phyloP scores from a whole-genome alignment of 2,888 invertebrate genomes.

The Tetheella fluctuosa region DNA sequence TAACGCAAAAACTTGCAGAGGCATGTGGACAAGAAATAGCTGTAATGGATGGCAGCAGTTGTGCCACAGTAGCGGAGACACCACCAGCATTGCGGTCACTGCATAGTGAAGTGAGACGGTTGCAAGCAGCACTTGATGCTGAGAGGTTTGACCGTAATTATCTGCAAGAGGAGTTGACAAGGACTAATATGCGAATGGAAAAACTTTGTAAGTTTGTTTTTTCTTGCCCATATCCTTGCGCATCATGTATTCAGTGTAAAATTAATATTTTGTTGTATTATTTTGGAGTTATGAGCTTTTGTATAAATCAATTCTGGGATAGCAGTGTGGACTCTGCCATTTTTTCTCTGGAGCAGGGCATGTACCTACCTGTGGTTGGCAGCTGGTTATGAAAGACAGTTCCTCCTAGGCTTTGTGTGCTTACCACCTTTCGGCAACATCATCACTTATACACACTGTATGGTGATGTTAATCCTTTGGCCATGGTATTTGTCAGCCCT shows the following conservation, averaged over 20 bases:
- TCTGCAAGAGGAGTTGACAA: constrained; percentile 84
- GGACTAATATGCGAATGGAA: constrained; percentile 79
- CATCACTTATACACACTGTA: too few species aligned
- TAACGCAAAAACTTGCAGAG: constrained; percentile 43
- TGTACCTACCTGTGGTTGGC: too few species aligned
- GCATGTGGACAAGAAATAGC: constrained; percentile 64
- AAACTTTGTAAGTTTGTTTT: constrained; percentile 73
- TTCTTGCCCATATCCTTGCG: background rate
- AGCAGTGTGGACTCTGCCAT: too few species aligned
- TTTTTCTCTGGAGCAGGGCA: too few species aligned
- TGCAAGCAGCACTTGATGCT: constrained; percentile 84
- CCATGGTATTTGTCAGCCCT: too few species aligned
- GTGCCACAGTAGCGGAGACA: constrained; percentile 58
- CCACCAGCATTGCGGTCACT: constrained; percentile 70
- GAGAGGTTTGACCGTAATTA: constrained; percentile 86
- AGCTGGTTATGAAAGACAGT: too few species aligned
- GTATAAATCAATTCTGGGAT: too few species aligned
- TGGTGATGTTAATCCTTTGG: too few species aligned
- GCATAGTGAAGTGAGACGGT: constrained; percentile 75
- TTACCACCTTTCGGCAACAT: too few species aligned
- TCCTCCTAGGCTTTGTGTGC: too few species aligned
- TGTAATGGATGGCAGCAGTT: constrained; percentile 25
- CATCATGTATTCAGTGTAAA: background rate
- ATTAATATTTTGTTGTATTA: too few species aligned
- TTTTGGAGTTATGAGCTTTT: too few species aligned